phyloP scores from a whole-genome alignment of 2,888 invertebrate genomes.

The Pollenia griseotomentosa region DNA sequence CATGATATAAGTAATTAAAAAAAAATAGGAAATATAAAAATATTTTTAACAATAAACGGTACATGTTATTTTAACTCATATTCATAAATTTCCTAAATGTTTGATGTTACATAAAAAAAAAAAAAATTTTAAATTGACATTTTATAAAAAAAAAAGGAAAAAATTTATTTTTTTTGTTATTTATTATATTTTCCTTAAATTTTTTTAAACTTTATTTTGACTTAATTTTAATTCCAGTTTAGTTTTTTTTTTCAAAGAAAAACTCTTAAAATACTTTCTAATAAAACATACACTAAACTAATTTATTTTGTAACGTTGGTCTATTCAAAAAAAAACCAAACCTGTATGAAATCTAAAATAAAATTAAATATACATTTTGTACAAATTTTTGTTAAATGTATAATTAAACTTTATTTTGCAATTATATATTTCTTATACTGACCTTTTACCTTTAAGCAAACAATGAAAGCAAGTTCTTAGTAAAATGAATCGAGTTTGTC shows the following conservation, averaged over 20 bases:
- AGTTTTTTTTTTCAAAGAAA: neutral
- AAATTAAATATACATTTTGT: constrained; percentile 43
- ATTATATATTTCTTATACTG: constrained; percentile 27
- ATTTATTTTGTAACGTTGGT: constrained; percentile 33
- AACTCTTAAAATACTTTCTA: constrained; percentile 13
- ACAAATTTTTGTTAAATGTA: constrained; percentile 20
- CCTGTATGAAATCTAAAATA: constrained; percentile 56
- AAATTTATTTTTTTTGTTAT: constrained; percentile 5
- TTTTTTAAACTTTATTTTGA: neutral
- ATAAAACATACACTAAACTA: constrained; percentile 41
- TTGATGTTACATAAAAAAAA: constrained; percentile 30
- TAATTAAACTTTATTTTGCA: constrained; percentile 58
- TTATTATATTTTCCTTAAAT: constrained; percentile 4
- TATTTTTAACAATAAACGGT: constrained; percentile 36
- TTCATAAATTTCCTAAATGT: constrained; percentile 61
- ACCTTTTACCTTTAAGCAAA: constrained; percentile 77
- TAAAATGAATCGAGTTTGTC: constrained; percentile 78
- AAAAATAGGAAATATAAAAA: constrained; percentile 40
- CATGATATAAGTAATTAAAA: constrained; percentile 21
- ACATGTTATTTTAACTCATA: constrained; percentile 44
- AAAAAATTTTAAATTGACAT: constrained; percentile 14
- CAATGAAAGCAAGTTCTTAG: constrained; percentile 81
- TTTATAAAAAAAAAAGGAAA: neutral
- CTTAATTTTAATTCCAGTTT: constrained; percentile 6
- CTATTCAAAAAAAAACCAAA: constrained; percentile 30